Percentiles rank a stretch among this genome's conserved stretches.
Conservation (phyloP, 2,113 vertebrate species). For the Phalacrocorax aristotelis region DNA sequence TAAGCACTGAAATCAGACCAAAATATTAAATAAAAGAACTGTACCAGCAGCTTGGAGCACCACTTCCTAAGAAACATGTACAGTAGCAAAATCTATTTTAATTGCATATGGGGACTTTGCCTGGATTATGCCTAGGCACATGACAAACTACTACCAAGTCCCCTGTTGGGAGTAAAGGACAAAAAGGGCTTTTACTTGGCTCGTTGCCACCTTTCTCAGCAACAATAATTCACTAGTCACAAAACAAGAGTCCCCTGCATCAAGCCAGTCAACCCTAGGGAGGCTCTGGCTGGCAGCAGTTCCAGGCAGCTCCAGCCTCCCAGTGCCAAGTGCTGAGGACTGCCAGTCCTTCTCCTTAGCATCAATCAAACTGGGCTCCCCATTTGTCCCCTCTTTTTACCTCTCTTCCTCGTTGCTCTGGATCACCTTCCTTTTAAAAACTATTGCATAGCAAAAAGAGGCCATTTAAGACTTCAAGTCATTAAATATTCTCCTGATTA, state of each 20-base stretch:
- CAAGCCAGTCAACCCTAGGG: not conserved
- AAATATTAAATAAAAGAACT: not conserved
- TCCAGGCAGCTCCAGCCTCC: not conserved
- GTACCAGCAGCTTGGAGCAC: not conserved
- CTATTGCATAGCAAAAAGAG: not conserved
- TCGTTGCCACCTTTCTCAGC: not conserved
- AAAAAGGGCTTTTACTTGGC: slow-evolving; percentile 40
- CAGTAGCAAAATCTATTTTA: slow-evolving; percentile 35
- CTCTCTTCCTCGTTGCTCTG: not conserved
- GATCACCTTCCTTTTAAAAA: not conserved
- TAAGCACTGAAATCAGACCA: not conserved
- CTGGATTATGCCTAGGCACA: slow-evolving; percentile 15
- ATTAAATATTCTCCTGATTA: not conserved
- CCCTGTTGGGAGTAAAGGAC: slow-evolving; percentile 22
- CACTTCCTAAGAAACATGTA: not conserved
- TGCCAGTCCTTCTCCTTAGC: not conserved
- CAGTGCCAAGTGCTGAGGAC: not conserved
- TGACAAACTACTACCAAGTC: slow-evolving; percentile 23
- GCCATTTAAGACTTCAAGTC: not conserved
- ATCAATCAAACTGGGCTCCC: not conserved
- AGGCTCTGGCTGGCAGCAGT: not conserved
- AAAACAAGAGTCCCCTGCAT: not conserved
- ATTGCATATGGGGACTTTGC: not conserved
- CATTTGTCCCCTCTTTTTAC: not conserved
- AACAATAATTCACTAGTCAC: not conserved